Base-by-base conservation (phyloP, 2,113 vertebrate genomes). In the Cephalopholis sonnerati region DNA sequence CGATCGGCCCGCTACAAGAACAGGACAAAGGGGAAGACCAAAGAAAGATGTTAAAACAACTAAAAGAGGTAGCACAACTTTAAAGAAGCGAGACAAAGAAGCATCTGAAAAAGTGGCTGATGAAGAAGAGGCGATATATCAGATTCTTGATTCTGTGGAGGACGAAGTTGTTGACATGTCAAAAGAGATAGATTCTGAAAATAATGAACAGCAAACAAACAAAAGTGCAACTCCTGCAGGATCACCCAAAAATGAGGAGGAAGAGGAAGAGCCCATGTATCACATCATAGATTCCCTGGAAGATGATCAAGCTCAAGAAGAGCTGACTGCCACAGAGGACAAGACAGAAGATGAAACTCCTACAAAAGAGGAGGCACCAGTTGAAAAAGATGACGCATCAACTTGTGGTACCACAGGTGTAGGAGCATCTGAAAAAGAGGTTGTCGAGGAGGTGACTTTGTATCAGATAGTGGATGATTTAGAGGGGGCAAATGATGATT, bases 121-220 rank as follows among this genome's bases (percentile, higher is more conserved):
- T 0, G 84, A 91, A 62, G 89, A 91, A 10, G 81, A 74, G n/a
- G 57, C 13, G 0, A 62, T 67, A 0, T 93, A 87, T 50, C 82
- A 90, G 32, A 74, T 93, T 32, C 50, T 93, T 2, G 93, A 94
- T 62, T 93, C 89, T 10, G 77, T 94, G 20, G 93, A 84, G 32
- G 91, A 90, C 0, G 81, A 88, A 46, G 24, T 2, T 0, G 39
- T 13, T 4, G 81, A 80, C 1, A 58, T 24, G n/a, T 36, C 55
- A 24, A 15, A 51, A 11, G 41, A 44, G 7, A 44, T 7, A 1
- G 1, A 2, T 10, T 7, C 36, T 12, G 24, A n/a, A 44, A 62
- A n/a, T 0, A 1, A 74, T 0, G 36, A 54, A 4, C 3, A 36
- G 12, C 27, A 15, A 22, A 22, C 3, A 0, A 22, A 55, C 27